Conservation (phyloP, 1,140 invertebrate genomes). For the Diorhabda carinulata region DNA sequence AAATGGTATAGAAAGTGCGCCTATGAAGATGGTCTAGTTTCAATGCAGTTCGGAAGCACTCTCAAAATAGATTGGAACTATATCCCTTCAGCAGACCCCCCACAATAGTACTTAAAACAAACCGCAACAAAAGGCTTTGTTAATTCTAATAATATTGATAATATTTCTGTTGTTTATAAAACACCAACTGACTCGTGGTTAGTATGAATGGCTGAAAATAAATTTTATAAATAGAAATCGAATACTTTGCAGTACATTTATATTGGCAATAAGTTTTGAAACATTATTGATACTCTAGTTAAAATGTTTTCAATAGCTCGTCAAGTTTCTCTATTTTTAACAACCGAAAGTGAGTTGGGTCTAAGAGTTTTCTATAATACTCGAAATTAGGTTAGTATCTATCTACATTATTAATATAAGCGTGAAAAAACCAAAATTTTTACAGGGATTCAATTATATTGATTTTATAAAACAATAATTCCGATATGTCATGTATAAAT, state of each 20-base stretch:
- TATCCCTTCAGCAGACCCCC: constrained; percentile 1
- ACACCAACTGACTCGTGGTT: background rate
- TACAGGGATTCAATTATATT: too few relatives aligned
- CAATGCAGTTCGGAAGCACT: background rate
- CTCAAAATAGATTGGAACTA: background rate
- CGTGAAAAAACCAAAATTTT: too few relatives aligned
- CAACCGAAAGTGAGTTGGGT: background rate
- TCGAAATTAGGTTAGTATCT: background rate
- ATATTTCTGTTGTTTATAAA: background rate
- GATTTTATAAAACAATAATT: too few relatives aligned
- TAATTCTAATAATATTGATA: constrained; percentile 3
- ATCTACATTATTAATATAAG: too few relatives aligned
- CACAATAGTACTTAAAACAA: background rate
- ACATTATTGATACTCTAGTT: background rate
- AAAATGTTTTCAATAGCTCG: constrained; percentile 2
- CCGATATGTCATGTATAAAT: too few relatives aligned
- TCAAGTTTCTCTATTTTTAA: constrained; percentile 1
- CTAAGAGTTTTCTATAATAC: constrained; percentile 2
- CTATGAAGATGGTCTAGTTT: background rate
- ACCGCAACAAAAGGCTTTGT: background rate
- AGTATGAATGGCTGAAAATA: background rate
- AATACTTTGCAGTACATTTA: constrained; percentile 2
- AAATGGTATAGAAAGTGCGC: background rate
- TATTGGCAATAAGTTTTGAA: constrained; percentile 1
- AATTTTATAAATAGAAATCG: constrained; percentile 3